These are phyloP conservation scores for Rhyacophila brunnea DNA, from an alignment of 1,140 invertebrate genomes.

Conservation along the genomic window DNA sequence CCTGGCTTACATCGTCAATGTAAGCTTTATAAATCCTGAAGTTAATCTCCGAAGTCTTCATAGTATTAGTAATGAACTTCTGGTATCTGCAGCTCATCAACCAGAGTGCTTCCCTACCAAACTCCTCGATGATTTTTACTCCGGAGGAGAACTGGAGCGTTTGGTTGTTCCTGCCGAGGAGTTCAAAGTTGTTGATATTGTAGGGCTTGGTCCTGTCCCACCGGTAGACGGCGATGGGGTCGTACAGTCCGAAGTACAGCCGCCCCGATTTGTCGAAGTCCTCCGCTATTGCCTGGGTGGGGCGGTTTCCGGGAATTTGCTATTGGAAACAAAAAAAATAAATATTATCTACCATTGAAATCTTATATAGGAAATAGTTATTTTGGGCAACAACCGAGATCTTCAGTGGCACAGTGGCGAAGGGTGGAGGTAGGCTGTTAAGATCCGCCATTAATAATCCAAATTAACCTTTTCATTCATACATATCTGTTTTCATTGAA, in stretches of 20 bases:
- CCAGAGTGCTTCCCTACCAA: conserved; percentile 66
- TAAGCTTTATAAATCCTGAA: conserved; percentile 63
- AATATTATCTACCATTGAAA: too few relatives aligned
- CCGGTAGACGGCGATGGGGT: conserved; percentile 57
- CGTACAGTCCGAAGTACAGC: conserved; percentile 59
- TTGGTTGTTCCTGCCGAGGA: conserved; percentile 50
- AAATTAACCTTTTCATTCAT: too few relatives aligned
- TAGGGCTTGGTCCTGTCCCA: conserved; percentile 57
- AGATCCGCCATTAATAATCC: too few relatives aligned
- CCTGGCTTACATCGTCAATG: conserved; percentile 51
- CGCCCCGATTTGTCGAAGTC: conserved; percentile 59
- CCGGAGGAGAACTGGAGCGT: conserved; percentile 68
- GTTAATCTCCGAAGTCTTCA: conserved; percentile 60
- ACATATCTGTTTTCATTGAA: too few relatives aligned
- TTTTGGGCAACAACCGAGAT: too few relatives aligned
- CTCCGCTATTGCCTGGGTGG: conserved; percentile 57
- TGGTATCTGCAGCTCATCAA: conserved; percentile 66
- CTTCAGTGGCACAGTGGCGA: too few relatives aligned
- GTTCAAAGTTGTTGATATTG: conserved; percentile 49
- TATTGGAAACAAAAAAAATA: conserved; percentile 33
- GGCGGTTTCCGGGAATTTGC: conserved; percentile 47
- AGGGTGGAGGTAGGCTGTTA: too few relatives aligned
- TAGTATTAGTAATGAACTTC: conserved; percentile 59
- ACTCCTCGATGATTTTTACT: conserved; percentile 62
- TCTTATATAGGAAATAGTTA: too few relatives aligned